Evolutionary conservation across 2,113 vertebrate genomes (phyloP), one percentile per base, ranked within the genome.

Genomic region (Mustelus asterias): DNA sequence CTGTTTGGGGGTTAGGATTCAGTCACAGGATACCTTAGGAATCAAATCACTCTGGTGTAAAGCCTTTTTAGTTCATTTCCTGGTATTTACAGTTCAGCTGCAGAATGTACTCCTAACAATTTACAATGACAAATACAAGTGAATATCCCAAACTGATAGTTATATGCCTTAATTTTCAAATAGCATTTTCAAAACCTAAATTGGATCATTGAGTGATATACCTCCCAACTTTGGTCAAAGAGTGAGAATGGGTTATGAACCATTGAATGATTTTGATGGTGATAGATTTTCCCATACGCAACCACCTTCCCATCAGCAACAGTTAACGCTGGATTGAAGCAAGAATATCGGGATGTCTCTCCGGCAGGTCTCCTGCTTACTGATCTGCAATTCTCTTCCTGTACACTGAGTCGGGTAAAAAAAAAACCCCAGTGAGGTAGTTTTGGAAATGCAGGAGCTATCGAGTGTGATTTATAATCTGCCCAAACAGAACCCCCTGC

Each of bases 401-500:
- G 33, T 92, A 65, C 60, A 65, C 33, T n/a, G 89, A 92, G 58
- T n/a, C 0, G 26, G 48, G 9, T 58, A 58, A 92, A 63, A 92
- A n/a, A 7, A 13, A 63, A 63, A 8, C 60, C 3, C 89, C 29
- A n/a, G 18, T n/a, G 18, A 65, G 60, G 63, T 92, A 14, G 89
- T 20, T 33, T 65, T 37, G 89, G 63, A 92, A 63, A 37, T 18
- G 16, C 48, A 90, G 60, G 37, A n/a, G 89, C 33, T 37, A 63
- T 33, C 89, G 37, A 20, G 33, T 1, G 89, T 65, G n/a, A 63
- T 93, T 93, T 65, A 37, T 93, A n/a, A 93, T 33, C 58, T 33
- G 54, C 29, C 14, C 33, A 97, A 97, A 96, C 96, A 96, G 96
- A 95, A 96, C 85, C 96, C 70, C 96, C 97, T 96, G 96, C 96